Base-by-base conservation (phyloP, 2,888 invertebrate species). In the Tenthredo distinguenda region DNA sequence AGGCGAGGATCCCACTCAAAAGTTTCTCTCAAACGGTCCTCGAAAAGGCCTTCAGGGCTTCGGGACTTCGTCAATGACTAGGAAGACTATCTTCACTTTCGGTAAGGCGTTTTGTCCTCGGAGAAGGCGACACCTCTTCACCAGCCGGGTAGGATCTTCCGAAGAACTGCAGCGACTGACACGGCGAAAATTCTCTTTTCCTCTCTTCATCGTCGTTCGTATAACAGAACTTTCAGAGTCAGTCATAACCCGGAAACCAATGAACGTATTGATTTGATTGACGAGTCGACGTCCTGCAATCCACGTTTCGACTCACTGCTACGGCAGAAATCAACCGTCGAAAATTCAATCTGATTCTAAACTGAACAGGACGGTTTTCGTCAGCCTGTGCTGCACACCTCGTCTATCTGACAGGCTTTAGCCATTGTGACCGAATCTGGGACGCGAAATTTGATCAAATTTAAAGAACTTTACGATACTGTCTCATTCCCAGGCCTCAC, bases 331-430 rank as follows among this genome's bases (percentile, higher is more conserved):
- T 55, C 18, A 50, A 50, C 18, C 50, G 50, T 50, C 18, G n/a
- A 55, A 55, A 55, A 55, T n/a, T 55, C 55, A 55, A 55, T 55
- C 55, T n/a, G n/a, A 55, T 55, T 55, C n/a, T 55, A n/a, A 55
- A 55, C n/a, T 10, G 50, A 50, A 50, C 50, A 18, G 55, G n/a
- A 55, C 55, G n/a, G 7, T 55, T n/a, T 55, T 55, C 55, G 1
- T 55, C 55, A n/a, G 55, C n/a, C 55, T 15, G 47, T 47, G 47
- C 10, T 55, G 55, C 55, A 55, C n/a, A n/a, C n/a, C n/a, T 55
- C 55, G 55, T 55, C 6, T n/a, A 55, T 55, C 7, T 55, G 55
- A 55, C 55, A n/a, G 55, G 55, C 7, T 55, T 55, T 55, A n/a
- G 7, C 55, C 5, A 55, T 55, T 7, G n/a, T 55, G n/a, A 55